phyloP scores from a whole-genome alignment of 1,140 invertebrate species.

The Eulimnadia texana region DNA sequence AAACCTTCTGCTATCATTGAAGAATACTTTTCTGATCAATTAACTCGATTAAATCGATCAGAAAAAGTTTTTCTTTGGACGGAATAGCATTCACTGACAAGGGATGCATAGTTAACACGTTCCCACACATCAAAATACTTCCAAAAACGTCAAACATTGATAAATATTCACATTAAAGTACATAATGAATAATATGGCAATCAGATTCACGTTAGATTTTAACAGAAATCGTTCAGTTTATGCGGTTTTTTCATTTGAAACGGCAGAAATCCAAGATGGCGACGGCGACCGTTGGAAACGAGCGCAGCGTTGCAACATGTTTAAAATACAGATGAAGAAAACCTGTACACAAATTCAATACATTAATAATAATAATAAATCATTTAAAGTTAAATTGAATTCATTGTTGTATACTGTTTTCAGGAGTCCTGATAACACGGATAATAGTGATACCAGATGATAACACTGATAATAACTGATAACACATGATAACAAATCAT shows the following conservation, averaged over 20 bases:
- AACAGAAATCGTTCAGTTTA: not conserved
- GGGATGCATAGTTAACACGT: not conserved
- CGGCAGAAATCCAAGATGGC: not conserved
- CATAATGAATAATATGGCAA: not conserved
- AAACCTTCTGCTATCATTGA: not conserved
- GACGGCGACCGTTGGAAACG: no score
- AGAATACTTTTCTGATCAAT: not conserved
- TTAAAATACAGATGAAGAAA: not conserved
- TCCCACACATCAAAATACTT: not conserved
- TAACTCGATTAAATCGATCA: not conserved
- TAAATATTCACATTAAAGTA: not conserved
- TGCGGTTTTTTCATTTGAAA: not conserved
- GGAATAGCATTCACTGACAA: not conserved
- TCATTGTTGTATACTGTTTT: no score
- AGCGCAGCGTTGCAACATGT: not conserved
- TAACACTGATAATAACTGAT: no score
- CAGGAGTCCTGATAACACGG: no score
- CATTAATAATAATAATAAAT: no score
- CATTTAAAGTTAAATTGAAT: no score
- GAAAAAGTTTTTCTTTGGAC: not conserved
- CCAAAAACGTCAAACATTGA: no score
- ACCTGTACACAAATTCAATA: not conserved
- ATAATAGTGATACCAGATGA: no score
- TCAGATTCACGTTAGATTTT: not conserved
- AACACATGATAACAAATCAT: no score